A percentile compares a stretch with the other conserved stretches of the same genome.
phyloP scores from a whole-genome alignment of 2,797 vertebrate species.

The Falco biarmicus region DNA sequence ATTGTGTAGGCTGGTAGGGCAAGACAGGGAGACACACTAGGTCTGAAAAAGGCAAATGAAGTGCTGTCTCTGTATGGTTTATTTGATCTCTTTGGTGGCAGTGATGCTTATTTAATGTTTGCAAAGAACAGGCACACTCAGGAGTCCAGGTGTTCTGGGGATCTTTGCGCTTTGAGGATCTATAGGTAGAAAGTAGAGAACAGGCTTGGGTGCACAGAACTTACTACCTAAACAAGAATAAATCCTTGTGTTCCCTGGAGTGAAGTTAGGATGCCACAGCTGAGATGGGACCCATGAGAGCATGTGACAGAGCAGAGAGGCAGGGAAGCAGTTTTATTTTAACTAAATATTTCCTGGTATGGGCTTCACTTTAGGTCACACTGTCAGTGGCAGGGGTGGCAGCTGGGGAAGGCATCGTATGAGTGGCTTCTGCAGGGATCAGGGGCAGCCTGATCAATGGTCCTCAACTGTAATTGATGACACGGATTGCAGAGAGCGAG shows the following conservation, averaged over 20 bases:
- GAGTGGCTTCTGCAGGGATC: background rate
- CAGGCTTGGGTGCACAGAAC: background rate
- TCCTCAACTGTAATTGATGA: background rate
- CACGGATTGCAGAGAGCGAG: background rate
- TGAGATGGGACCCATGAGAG: background rate
- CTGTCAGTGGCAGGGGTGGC: background rate
- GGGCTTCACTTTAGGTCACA: background rate
- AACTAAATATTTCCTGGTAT: background rate
- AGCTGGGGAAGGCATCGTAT: background rate
- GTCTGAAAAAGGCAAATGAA: background rate
- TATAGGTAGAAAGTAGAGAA: background rate
- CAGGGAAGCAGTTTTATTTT: background rate
- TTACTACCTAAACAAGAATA: background rate
- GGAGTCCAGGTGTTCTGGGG: background rate
- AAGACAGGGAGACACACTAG: background rate
- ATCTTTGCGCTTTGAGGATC: background rate
- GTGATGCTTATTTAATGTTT: background rate
- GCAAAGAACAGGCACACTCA: background rate
- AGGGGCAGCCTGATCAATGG: background rate
- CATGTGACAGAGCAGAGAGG: background rate
- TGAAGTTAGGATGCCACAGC: background rate
- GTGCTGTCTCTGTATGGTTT: background rate
- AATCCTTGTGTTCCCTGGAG: background rate
- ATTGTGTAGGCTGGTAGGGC: background rate
- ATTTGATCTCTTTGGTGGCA: background rate